Conservation (phyloP, 2,888 invertebrate species). For the Cyclophora albipunctata region DNA sequence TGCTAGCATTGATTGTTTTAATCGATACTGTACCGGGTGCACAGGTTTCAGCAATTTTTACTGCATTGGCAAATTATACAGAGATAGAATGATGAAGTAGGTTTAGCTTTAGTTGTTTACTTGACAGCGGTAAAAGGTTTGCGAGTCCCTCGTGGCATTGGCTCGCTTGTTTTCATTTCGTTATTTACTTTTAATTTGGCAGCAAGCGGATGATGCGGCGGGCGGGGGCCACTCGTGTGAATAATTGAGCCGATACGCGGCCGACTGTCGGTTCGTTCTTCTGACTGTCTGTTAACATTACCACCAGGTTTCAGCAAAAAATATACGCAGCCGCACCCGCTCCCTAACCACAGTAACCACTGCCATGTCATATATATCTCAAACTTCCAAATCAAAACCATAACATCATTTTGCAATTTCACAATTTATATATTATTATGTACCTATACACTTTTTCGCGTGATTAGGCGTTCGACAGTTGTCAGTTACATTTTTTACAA, state of each 20-base stretch:
- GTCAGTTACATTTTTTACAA: no score
- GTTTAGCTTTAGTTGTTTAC: constrained; percentile 70
- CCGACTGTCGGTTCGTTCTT: constrained; percentile 34
- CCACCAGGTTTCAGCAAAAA: background rate
- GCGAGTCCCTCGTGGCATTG: constrained; percentile 65
- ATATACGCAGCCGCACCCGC: no score
- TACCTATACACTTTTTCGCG: no score
- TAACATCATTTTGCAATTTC: no score
- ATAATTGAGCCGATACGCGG: constrained; percentile 63
- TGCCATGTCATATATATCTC: no score
- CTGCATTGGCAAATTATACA: constrained; percentile 60
- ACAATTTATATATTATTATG: no score
- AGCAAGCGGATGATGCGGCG: constrained; percentile 70
- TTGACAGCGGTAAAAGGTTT: constrained; percentile 72
- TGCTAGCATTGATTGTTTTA: constrained; percentile 9
- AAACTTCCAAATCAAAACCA: no score
- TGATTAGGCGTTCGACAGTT: no score
- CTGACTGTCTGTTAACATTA: constrained; percentile 24
- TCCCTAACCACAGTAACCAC: no score
- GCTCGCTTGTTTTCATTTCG: constrained; percentile 71
- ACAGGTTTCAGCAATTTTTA: constrained; percentile 50
- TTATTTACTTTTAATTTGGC: constrained; percentile 77
- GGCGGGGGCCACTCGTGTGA: constrained; percentile 60
- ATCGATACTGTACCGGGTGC: constrained; percentile 21
- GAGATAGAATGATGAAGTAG: constrained; percentile 68